These are phyloP conservation scores for Ctenomys sociabilis DNA, from an alignment of 2,113 vertebrate genomes.

Conservation along the genomic window DNA sequence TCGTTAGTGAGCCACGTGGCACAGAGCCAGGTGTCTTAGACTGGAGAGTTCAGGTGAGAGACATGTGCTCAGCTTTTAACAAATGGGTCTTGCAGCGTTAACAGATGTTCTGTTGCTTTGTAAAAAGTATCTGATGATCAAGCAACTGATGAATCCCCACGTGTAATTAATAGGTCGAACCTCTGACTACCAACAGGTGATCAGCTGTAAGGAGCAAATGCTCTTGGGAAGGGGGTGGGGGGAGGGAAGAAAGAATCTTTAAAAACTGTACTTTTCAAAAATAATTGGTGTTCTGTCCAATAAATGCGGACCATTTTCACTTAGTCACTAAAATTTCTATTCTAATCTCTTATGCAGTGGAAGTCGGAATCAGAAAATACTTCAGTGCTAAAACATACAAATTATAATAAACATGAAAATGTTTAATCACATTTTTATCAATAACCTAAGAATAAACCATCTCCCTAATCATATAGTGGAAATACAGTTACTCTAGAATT, in stretches of 20 bases:
- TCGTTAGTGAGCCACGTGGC: not conserved
- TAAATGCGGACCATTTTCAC: slow-evolving; percentile 38
- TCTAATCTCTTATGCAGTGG: slow-evolving; percentile 23
- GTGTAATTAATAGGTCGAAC: not conserved
- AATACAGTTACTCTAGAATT: slow-evolving; percentile 37
- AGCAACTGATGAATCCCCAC: not conserved
- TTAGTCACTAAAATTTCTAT: slow-evolving; percentile 16
- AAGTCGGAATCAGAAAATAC: slow-evolving; percentile 53
- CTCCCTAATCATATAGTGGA: slow-evolving; percentile 23
- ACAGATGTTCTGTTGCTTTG: not conserved
- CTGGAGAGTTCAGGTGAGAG: not conserved
- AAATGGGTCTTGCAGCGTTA: not conserved
- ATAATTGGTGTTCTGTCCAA: slow-evolving; percentile 17
- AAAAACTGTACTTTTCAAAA: slow-evolving; percentile 34
- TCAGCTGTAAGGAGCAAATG: not conserved
- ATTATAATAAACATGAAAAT: slow-evolving; percentile 44
- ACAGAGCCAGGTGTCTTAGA: not conserved
- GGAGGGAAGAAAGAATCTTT: not conserved
- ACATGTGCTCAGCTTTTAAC: not conserved
- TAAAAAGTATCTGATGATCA: not conserved
- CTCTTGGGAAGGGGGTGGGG: not conserved
- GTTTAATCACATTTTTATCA: slow-evolving; percentile 45
- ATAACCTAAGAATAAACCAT: slow-evolving; percentile 50
- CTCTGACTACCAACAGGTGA: slow-evolving; percentile 11
- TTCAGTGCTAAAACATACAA: slow-evolving; percentile 60